Conservation (phyloP, 2,113 vertebrate species). For the Rissa tridactyla region DNA sequence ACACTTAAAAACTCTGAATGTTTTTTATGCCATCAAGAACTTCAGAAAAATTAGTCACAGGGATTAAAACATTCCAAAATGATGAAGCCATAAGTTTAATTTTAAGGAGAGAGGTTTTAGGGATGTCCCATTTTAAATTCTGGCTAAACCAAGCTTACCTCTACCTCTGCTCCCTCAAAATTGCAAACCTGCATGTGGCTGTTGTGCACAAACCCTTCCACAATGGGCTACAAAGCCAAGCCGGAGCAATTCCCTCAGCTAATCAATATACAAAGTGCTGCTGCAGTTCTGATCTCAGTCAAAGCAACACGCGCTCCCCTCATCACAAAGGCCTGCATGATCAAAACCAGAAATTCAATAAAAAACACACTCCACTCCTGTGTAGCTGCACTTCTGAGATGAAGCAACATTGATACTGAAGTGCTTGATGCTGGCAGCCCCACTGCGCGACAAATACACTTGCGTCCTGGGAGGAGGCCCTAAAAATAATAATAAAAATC, state of each 20-base stretch:
- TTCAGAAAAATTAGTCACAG: neutral
- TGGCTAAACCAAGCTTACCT: neutral
- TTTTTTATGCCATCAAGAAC: neutral
- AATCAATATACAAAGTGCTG: conserved; percentile 32
- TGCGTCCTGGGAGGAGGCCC: neutral
- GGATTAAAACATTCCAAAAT: neutral
- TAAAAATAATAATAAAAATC: neutral
- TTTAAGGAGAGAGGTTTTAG: neutral
- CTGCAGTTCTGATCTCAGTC: conserved; percentile 45
- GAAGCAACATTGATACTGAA: neutral
- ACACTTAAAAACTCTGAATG: neutral
- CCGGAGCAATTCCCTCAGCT: neutral
- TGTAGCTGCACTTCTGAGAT: neutral
- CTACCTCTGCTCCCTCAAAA: neutral
- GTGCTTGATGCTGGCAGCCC: neutral
- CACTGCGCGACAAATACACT: neutral
- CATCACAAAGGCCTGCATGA: neutral
- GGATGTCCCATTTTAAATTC: neutral
- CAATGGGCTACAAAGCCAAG: neutral
- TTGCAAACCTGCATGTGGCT: neutral
- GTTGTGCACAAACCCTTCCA: neutral
- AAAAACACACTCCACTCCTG: neutral
- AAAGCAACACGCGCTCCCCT: neutral
- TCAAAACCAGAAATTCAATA: conserved; percentile 27
- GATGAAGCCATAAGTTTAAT: neutral